Evolutionary conservation across 1,140 invertebrate genomes (phyloP).

Genomic region (Coelopa frigida): DNA sequence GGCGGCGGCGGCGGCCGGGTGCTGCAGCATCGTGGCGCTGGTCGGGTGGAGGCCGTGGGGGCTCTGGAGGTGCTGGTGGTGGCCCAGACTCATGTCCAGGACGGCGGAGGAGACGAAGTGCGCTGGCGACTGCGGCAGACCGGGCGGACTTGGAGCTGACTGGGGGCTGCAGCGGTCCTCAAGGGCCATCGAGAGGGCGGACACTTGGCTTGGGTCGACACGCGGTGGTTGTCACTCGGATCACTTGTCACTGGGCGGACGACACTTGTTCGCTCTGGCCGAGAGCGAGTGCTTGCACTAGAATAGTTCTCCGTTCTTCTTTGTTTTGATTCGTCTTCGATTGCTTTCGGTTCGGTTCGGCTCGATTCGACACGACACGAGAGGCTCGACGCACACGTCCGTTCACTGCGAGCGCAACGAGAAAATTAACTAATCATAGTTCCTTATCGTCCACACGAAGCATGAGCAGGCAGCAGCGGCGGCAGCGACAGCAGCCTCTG

Average conservation of each 20-base stretch:
- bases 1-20: slow-evolving; percentile 7
- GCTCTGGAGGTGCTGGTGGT: slow-evolving; percentile 14
- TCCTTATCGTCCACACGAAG: slow-evolving; percentile 22
- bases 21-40: slow-evolving; percentile 10
- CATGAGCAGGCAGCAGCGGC: background rate
- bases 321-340: slow-evolving; percentile 7
- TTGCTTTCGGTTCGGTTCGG: slow-evolving; percentile 12
- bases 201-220: slow-evolving; percentile 5
- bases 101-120: slow-evolving; percentile 12
- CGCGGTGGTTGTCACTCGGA: too few species aligned
- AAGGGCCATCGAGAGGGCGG: slow-evolving; percentile 47
- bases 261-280: too few species aligned
- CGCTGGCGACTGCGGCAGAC: slow-evolving; percentile 25
- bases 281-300: background rate
- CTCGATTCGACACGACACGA: slow-evolving; percentile 14
- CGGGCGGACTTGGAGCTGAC: slow-evolving; percentile 49
- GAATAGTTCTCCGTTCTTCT: slow-evolving; percentile 3
- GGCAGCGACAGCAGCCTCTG: slow-evolving; percentile 14
- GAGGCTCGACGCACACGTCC: slow-evolving; percentile 26
- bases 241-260: too few species aligned
- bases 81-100: slow-evolving; percentile 34
- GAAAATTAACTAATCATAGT: slow-evolving; percentile 44
- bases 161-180: slow-evolving; percentile 55
- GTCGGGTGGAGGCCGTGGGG: background rate
- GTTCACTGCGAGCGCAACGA: slow-evolving; percentile 42